These are phyloP conservation scores for Onthophagus sagittarius DNA, from an alignment of 2,888 invertebrate species.

Conservation along the genomic window DNA sequence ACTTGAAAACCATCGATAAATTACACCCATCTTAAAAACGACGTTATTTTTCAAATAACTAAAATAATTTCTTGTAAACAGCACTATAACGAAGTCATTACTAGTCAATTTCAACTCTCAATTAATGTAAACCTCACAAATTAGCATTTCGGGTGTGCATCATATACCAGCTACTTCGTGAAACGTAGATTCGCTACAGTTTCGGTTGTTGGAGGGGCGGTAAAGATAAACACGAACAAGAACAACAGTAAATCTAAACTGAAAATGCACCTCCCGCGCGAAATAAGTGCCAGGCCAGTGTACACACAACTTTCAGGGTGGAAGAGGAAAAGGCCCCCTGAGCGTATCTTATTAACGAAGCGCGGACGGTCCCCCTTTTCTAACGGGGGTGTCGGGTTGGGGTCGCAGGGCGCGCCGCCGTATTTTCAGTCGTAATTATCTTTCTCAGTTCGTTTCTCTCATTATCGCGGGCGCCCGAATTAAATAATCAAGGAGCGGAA, in stretches of 20 bases:
- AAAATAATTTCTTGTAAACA: background rate
- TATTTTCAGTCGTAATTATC: conserved; percentile 47
- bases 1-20: background rate
- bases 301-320: background rate
- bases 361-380: background rate
- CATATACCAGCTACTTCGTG: background rate
- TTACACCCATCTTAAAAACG: background rate
- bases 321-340: background rate
- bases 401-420: conserved; percentile 29
- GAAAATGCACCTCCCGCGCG: background rate
- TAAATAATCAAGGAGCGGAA: conserved; percentile 49
- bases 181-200: background rate
- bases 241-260: background rate
- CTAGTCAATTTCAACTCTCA: background rate
- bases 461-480: conserved; percentile 45
- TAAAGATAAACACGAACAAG: background rate
- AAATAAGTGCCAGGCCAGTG: background rate
- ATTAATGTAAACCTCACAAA: background rate
- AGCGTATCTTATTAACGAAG: conserved; percentile 9
- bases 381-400: background rate
- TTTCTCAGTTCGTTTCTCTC: conserved; percentile 48
- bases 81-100: background rate
- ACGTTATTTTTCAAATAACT: too few species aligned
- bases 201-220: background rate
- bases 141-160: background rate